A percentile compares a stretch with the other conserved stretches of the same genome.
Conservation (phyloP, 2,888 invertebrate species). For the Polyploca ridens region DNA sequence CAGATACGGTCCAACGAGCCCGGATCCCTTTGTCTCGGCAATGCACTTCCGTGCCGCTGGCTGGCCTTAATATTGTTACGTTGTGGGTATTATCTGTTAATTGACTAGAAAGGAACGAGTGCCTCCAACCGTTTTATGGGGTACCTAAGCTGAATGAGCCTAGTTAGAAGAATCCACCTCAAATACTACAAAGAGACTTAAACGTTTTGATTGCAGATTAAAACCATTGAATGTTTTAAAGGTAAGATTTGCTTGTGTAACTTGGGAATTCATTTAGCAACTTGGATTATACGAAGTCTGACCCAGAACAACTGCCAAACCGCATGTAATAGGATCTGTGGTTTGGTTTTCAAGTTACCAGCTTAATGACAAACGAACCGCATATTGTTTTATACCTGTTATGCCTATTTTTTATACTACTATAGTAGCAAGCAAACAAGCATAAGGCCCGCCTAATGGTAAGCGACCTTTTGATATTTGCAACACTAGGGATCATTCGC, state of each 20-base stretch:
- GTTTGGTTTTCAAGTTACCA: background rate
- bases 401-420: background rate
- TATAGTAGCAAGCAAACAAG: too few species aligned
- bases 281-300: background rate
- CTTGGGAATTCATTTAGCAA: background rate
- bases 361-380: background rate
- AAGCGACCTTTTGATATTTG: background rate
- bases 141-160: background rate
- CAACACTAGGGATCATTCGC: background rate
- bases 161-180: background rate
- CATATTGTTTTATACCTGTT: background rate
- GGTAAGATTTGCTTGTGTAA: background rate
- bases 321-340: conserved; percentile 5
- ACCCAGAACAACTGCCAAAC: background rate
- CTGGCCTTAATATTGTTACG: conserved; percentile 4
- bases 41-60: conserved; percentile 6
- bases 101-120: conserved; percentile 4
- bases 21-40: conserved; percentile 1
- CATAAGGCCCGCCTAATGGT: too few species aligned
- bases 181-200: background rate
- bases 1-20: background rate
- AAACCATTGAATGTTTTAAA: background rate
- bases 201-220: background rate
- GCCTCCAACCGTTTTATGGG: conserved; percentile 3
- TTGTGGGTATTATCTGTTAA: conserved; percentile 3